A percentile compares a stretch with the other conserved stretches of the same genome.
phyloP scores from a whole-genome alignment of 2,888 invertebrate species.

The Lycaena phlaeas region DNA sequence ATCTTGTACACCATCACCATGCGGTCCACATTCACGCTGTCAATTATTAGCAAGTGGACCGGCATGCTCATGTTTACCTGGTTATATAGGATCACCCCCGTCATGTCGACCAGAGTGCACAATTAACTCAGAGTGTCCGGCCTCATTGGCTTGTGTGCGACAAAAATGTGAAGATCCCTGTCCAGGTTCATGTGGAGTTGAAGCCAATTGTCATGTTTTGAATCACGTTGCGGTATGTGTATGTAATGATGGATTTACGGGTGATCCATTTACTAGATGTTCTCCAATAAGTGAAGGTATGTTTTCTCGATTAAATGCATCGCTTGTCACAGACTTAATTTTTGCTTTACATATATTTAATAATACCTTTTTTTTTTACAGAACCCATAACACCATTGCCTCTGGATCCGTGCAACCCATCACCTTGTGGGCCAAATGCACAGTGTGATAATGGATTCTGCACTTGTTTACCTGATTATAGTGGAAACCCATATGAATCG shows the following conservation, averaged over 20 bases:
- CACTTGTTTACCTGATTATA: conserved; percentile 77
- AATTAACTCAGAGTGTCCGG: conserved; percentile 84
- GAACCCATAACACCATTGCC: conserved; percentile 48
- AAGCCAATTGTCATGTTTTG: conserved; percentile 83
- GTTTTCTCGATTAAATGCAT: no score
- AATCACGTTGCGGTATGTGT: conserved; percentile 88
- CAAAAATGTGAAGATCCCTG: conserved; percentile 88
- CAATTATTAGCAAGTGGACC: conserved; percentile 81
- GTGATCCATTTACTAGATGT: conserved; percentile 87
- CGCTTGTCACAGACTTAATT: no score
- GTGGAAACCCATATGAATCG: conserved; percentile 80
- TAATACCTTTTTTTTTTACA: conserved; percentile 23
- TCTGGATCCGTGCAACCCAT: conserved; percentile 77
- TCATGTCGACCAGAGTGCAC: conserved; percentile 86
- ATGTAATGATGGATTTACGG: conserved; percentile 81
- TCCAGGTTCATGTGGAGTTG: conserved; percentile 85
- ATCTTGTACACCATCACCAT: conserved; percentile 86
- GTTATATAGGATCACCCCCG: conserved; percentile 85
- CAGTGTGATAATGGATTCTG: conserved; percentile 79
- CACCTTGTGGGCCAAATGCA: conserved; percentile 82
- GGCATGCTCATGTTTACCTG: conserved; percentile 85
- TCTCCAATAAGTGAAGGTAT: conserved; percentile 67
- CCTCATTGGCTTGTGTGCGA: conserved; percentile 82
- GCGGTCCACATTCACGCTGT: conserved; percentile 88
- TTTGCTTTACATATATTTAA: no score